Base-by-base conservation (phyloP, 2,888 invertebrate species). In the Sympetrum striolatum region DNA sequence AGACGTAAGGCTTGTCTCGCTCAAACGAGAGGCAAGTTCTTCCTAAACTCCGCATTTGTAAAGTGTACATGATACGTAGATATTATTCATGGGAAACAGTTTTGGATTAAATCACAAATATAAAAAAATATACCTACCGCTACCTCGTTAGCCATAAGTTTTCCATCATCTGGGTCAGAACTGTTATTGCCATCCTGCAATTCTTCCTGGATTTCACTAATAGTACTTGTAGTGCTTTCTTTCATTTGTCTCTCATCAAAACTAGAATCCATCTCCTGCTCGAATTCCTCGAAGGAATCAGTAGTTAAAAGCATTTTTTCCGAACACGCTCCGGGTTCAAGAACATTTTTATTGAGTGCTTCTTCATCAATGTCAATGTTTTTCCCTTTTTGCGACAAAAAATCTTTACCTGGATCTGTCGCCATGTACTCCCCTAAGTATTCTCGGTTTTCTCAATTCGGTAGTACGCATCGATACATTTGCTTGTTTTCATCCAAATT, bases 251-350 rank as follows among this genome's bases (percentile, higher is more conserved):
- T 93, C 12, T 96, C 96, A 92, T 95, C 95, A 90, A 96, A 95
- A 92, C 95, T 95, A 15, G 95, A 95, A 92, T 95, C 96, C 95
- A 96, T 96, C 93, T 96, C 96, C 90, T 95, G 94, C 80, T 96
- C 96, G 92, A 96, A 96, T 92, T 96, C 96, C 92, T 96, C 96
- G 92, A 96, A 96, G 35, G 96, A 96, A 93, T 96, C 96, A 12
- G 96, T 96, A 0, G 96, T 96, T 90, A 97, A 95, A 79, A 97
- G 94, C 93, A 97, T 96, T 92, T 96, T 96, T 93, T 96, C 97
- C 37, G 94, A 93, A 81, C 95, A 95, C 90, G 95, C 95, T 39
- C 96, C 96, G 31, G 96, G 96, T 92, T 95, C 95, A 80, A 92
- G 92, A 80, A 92, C 93, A 80, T 82, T 90, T 73, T 86, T 86